These are phyloP conservation scores for Trissolcus brochymenae DNA, from an alignment of 2,888 invertebrate genomes.

Conservation along the genomic window DNA sequence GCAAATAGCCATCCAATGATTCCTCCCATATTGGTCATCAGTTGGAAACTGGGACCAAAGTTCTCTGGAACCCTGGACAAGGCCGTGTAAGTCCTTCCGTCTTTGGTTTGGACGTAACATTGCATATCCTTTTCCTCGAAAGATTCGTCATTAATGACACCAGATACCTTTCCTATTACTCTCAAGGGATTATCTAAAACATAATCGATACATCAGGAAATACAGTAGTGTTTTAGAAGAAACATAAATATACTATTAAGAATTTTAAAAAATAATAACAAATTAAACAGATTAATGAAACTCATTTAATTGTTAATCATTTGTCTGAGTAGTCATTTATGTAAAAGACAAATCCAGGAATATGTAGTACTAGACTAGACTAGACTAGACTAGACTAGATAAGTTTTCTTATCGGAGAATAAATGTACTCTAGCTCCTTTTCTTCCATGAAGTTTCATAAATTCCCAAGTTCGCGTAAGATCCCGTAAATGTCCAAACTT, in stretches of 20 bases:
- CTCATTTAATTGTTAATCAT: no score
- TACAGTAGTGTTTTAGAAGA: neutral
- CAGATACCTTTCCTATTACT: constrained; percentile 92
- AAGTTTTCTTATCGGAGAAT: no score
- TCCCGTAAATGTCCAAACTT: no score
- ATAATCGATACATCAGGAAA: neutral
- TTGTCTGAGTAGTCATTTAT: no score
- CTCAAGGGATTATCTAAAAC: constrained; percentile 87
- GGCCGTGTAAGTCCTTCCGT: constrained; percentile 93
- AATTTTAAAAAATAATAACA: no score
- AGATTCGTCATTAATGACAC: constrained; percentile 86
- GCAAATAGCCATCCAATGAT: constrained; percentile 97
- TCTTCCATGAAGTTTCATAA: no score
- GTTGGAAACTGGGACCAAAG: constrained; percentile 88
- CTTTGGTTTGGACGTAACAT: constrained; percentile 92
- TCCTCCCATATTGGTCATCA: constrained; percentile 89
- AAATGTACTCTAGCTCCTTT: no score
- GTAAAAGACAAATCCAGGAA: no score
- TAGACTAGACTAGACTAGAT: no score
- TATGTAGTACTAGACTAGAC: no score
- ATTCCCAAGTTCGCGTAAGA: no score
- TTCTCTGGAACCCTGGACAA: constrained; percentile 86
- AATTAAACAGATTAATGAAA: no score
- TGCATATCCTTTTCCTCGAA: constrained; percentile 89
- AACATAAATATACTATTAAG: neutral